These are phyloP conservation scores for Noctua janthe DNA, from an alignment of 2,888 invertebrate genomes.

Conservation along the genomic window DNA sequence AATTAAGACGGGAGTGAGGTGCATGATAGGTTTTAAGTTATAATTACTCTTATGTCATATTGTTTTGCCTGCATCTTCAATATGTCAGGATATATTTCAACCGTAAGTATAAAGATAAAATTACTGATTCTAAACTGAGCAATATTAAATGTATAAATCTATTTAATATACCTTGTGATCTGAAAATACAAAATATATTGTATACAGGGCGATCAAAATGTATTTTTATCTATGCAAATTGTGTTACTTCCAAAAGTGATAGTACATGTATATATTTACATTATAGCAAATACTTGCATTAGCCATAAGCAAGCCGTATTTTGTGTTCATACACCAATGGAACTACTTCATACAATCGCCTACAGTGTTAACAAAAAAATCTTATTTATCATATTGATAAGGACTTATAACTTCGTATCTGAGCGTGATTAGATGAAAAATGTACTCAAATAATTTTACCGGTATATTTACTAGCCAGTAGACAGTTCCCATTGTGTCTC, in stretches of 20 bases:
- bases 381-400: constrained; percentile 74
- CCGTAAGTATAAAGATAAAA: constrained; percentile 64
- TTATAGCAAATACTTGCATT: constrained; percentile 74
- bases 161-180: constrained; percentile 77
- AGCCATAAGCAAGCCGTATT: constrained; percentile 81
- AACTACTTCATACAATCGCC: constrained; percentile 73
- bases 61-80: constrained; percentile 70
- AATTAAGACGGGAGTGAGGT: constrained; percentile 74
- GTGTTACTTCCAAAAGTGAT: constrained; percentile 73
- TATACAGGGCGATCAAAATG: constrained; percentile 81
- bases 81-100: constrained; percentile 67
- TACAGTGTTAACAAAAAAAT: constrained; percentile 70
- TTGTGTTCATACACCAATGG: constrained; percentile 82
- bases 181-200: constrained; percentile 75
- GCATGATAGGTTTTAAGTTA: constrained; percentile 74
- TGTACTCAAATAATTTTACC: constrained; percentile 64
- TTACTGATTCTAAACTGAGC: constrained; percentile 75
- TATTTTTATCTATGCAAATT: constrained; percentile 75
- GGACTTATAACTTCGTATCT: constrained; percentile 65
- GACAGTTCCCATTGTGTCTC: constrained; percentile 63
- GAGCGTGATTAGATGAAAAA: constrained; percentile 60
- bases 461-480: constrained; percentile 64
- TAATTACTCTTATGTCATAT: constrained; percentile 72
- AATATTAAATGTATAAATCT: constrained; percentile 74
- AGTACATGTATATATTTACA: constrained; percentile 72